These are phyloP conservation scores for Leptopilina myrica DNA, from an alignment of 2,888 invertebrate genomes.

Conservation along the genomic window DNA sequence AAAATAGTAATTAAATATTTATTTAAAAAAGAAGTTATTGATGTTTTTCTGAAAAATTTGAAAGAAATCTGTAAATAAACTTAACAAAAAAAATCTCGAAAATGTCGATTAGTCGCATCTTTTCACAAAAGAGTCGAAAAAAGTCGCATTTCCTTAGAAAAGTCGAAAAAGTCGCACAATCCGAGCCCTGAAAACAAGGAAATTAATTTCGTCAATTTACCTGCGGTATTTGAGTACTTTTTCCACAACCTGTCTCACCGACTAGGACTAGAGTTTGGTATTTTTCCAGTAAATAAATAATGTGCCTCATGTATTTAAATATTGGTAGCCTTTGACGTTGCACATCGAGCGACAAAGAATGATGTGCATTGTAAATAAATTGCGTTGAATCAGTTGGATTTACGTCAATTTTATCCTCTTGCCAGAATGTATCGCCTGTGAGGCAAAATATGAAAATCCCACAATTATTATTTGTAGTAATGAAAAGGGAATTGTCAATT, in stretches of 20 bases:
- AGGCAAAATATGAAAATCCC: not conserved
- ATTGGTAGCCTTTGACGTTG: constrained; percentile 93
- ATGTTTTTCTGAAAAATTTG: too few species aligned
- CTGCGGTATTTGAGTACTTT: constrained; percentile 97
- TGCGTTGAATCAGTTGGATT: constrained; percentile 80
- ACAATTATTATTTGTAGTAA: not conserved
- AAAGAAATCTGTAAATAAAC: too few species aligned
- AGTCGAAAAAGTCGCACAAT: too few species aligned
- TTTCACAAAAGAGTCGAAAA: too few species aligned
- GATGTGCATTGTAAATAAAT: constrained; percentile 91
- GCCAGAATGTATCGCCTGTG: constrained; percentile 71
- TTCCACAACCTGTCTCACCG: constrained; percentile 97
- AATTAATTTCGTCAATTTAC: constrained; percentile 77
- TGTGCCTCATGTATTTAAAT: constrained; percentile 89
- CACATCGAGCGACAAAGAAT: constrained; percentile 88
- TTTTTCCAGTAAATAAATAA: constrained; percentile 92
- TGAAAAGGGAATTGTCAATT: too few species aligned
- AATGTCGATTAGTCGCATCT: too few species aligned
- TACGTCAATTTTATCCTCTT: constrained; percentile 78
- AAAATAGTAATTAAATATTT: too few species aligned
- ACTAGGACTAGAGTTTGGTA: constrained; percentile 92
- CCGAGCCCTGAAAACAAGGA: too few species aligned
- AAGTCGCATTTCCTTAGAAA: too few species aligned
- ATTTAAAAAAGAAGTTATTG: too few species aligned
- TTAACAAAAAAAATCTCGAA: too few species aligned